Base-by-base conservation (phyloP, 2,888 invertebrate species). In the Hemicrepidius hirtus region DNA sequence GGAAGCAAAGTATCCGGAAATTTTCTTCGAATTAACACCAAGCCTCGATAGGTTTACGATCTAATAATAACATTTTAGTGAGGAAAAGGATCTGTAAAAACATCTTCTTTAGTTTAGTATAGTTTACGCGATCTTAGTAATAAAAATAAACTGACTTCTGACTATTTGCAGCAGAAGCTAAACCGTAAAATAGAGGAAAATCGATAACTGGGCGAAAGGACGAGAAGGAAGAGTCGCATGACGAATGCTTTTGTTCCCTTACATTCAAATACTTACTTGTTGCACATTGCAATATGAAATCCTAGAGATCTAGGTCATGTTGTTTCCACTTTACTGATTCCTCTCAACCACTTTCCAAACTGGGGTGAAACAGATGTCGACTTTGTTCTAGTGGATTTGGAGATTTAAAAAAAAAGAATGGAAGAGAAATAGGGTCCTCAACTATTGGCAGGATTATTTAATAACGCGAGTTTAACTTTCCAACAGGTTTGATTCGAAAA, bases 251-350 rank as follows among this genome's bases (percentile, higher is more conserved):
- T 65, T 65, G 50, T 65, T 50, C 53, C 40, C 41, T 50, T 40
- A 20, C 32, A 53, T 66, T 44, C 55, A 16, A 16, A 53, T 64
- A 53, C 28, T 68, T 68, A 68, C 68, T 68, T 68, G 68, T 68
- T 68, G 68, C 68, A 68, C 32, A 28, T 57, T 57, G 67, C 57
- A 46, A 35, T 57, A 32, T 67, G 57, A 32, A 55, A 57, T 41
- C 20, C 41, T 44, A 40, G 20, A 60, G 28, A 60, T 60, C 4
- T 60, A 44, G 60, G 60, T 60, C 60, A 60, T 44, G 60, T 50
- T 50, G 57, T 37, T 57, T 57, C 57, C 37, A 57, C 57, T 57
- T 28, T 28, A 16, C 13, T 18, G 32, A 55, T 13, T n/a, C 37
- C 13, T 9, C 57, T 55, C 16, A 44, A 44, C n/a, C n/a, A 3